A percentile compares a stretch with the other conserved stretches of the same genome.
These are phyloP conservation scores for Formica aserva DNA, from an alignment of 2,888 invertebrate species.

Conservation along the genomic window DNA sequence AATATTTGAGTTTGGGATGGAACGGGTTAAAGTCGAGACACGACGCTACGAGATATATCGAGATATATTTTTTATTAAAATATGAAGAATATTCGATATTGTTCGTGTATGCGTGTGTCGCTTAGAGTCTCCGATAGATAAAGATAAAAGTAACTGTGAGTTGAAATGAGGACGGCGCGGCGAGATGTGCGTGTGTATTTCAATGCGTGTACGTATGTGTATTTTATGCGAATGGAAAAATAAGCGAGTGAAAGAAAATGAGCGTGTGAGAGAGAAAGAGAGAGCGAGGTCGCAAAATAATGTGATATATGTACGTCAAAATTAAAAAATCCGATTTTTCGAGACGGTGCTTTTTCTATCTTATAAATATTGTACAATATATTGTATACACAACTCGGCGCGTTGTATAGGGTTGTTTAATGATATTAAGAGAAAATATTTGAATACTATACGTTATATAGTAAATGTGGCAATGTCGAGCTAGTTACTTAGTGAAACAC, in stretches of 20 bases:
- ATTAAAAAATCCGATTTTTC: slow-evolving; percentile 76
- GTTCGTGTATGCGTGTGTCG: slow-evolving; percentile 38
- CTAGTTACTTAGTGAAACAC: slow-evolving; percentile 83
- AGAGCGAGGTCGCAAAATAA: slow-evolving; percentile 62
- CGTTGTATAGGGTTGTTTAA: slow-evolving; percentile 78
- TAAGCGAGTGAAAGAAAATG: background rate
- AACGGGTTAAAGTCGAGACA: slow-evolving; percentile 28
- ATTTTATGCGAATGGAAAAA: background rate
- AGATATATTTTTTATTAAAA: slow-evolving; percentile 66
- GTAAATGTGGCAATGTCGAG: slow-evolving; percentile 83
- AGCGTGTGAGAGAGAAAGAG: slow-evolving; percentile 19
- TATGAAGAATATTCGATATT: slow-evolving; percentile 45
- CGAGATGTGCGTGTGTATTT: slow-evolving; percentile 10
- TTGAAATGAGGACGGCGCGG: slow-evolving; percentile 22
- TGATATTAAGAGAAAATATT: slow-evolving; percentile 71
- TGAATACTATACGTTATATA: slow-evolving; percentile 74
- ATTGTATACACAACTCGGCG: slow-evolving; percentile 59
- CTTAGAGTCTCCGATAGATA: slow-evolving; percentile 36
- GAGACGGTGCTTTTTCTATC: slow-evolving; percentile 83
- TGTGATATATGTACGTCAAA: slow-evolving; percentile 79
- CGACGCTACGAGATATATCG: slow-evolving; percentile 31
- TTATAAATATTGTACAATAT: slow-evolving; percentile 82
- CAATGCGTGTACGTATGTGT: slow-evolving; percentile 1
- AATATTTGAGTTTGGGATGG: slow-evolving; percentile 25
- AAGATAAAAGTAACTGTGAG: slow-evolving; percentile 20